A percentile compares a stretch with the other conserved stretches of the same genome.
Evolutionary conservation across 2,888 invertebrate species (phyloP).

Genomic region (Synergus itoensis): DNA sequence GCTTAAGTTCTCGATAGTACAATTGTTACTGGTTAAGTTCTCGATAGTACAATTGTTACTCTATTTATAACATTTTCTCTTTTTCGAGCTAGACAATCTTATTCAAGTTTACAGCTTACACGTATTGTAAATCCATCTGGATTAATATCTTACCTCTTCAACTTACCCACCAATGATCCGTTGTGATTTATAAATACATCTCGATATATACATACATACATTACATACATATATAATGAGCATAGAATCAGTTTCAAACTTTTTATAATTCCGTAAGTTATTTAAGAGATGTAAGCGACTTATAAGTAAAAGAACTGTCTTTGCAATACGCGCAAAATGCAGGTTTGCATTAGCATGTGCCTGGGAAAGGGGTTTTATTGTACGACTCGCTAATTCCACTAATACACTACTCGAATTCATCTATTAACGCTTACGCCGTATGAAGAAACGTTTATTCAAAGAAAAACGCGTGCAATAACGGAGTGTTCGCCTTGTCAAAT

Average conservation of each 20-base stretch:
- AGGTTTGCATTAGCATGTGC: slow-evolving; percentile 49
- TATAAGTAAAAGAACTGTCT: slow-evolving; percentile 37
- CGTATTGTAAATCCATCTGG: slow-evolving; percentile 30
- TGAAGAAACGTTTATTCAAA: neutral
- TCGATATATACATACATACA: slow-evolving; percentile 8
- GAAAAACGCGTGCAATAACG: slow-evolving; percentile 37
- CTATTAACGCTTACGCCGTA: slow-evolving; percentile 28
- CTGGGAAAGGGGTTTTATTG: slow-evolving; percentile 49
- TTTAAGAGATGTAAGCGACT: slow-evolving; percentile 39
- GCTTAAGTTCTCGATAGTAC: slow-evolving; percentile 52
- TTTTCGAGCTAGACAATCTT: slow-evolving; percentile 42
- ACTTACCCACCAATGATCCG: slow-evolving; percentile 27
- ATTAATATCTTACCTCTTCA: slow-evolving; percentile 39
- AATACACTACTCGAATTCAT: slow-evolving; percentile 28
- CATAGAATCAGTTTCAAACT: slow-evolving; percentile 38
- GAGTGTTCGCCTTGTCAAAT: slow-evolving; percentile 35
- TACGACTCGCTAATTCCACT: slow-evolving; percentile 35
- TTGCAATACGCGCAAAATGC: slow-evolving; percentile 38
- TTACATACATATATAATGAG: slow-evolving; percentile 41
- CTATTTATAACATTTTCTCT: slow-evolving; percentile 53
- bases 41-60: slow-evolving; percentile 54
- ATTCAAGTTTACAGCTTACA: slow-evolving; percentile 36
- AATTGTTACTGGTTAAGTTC: slow-evolving; percentile 43
- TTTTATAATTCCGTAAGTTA: slow-evolving; percentile 37
- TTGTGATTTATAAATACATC: slow-evolving; percentile 37